Conservation (phyloP, 2,888 invertebrate genomes). For the Cloeon dipterum region DNA sequence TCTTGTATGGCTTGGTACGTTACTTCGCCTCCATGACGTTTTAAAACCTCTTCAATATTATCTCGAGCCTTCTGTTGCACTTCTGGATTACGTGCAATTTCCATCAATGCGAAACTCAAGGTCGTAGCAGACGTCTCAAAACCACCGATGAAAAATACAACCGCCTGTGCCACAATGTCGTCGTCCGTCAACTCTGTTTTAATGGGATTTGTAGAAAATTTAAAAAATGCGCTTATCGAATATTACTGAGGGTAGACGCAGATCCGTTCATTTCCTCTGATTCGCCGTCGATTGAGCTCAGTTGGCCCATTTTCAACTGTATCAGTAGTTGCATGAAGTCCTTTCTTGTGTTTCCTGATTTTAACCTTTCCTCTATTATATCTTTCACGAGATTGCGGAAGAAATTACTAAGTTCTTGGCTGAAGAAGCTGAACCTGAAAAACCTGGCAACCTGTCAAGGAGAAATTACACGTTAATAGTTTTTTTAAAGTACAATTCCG, state of each 20-base stretch:
- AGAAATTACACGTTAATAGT: not conserved
- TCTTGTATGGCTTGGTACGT: slow-evolving; percentile 7
- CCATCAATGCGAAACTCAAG: not conserved
- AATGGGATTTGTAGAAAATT: not conserved
- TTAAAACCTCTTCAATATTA: not conserved
- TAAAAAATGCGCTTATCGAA: too few species aligned
- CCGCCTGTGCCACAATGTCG: slow-evolving; percentile 19
- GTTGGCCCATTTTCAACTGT: slow-evolving; percentile 8
- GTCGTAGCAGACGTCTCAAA: not conserved
- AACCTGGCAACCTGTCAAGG: not conserved
- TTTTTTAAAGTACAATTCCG: too few species aligned
- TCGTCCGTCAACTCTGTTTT: slow-evolving; percentile 13
- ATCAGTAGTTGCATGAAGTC: slow-evolving; percentile 12
- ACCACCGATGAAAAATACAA: slow-evolving; percentile 18
- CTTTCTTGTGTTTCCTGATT: slow-evolving; percentile 1
- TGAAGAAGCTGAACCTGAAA: not conserved
- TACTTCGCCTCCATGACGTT: not conserved
- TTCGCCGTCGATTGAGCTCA: too few species aligned
- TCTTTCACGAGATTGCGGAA: slow-evolving; percentile 23
- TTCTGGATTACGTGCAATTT: not conserved
- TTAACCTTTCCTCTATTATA: slow-evolving; percentile 18
- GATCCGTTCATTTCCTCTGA: not conserved
- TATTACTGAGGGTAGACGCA: too few species aligned
- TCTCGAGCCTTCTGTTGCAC: not conserved
- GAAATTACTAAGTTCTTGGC: slow-evolving; percentile 10